phyloP scores from a whole-genome alignment of 2,888 invertebrate species.

The Mythimna pallens region DNA sequence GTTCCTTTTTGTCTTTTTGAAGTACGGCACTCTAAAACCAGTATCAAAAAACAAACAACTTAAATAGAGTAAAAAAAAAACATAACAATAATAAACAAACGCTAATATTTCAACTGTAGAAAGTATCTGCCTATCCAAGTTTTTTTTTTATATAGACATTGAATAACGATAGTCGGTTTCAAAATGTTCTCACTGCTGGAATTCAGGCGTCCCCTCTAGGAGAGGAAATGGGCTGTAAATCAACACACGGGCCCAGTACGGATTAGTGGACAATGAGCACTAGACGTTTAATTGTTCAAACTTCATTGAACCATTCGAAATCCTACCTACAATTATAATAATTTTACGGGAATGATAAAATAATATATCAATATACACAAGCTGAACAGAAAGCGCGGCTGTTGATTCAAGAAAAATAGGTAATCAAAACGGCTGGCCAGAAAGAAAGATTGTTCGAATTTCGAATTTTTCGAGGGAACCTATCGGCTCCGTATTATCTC shows the following conservation, averaged over 20 bases:
- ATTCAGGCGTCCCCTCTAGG: no score
- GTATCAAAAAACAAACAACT: neutral
- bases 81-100: neutral
- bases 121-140: no score
- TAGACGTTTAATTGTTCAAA: conserved; percentile 29
- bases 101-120: neutral
- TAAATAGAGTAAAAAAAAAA: neutral
- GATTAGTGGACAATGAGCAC: conserved; percentile 8
- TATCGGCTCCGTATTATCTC: conserved; percentile 78
- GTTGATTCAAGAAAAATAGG: conserved; percentile 40
- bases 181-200: no score
- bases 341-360: conserved; percentile 32
- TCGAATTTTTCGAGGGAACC: conserved; percentile 49
- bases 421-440: conserved; percentile 38
- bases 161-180: no score
- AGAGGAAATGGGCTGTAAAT: no score
- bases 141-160: no score
- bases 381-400: conserved; percentile 35
- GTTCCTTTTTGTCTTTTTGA: neutral
- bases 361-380: conserved; percentile 31
- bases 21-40: neutral
- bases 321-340: conserved; percentile 15
- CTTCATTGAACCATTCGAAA: conserved; percentile 29
- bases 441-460: conserved; percentile 37
- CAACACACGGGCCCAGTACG: no score